Conservation (phyloP, 2,888 invertebrate species). For the Trachelus stipa region DNA sequence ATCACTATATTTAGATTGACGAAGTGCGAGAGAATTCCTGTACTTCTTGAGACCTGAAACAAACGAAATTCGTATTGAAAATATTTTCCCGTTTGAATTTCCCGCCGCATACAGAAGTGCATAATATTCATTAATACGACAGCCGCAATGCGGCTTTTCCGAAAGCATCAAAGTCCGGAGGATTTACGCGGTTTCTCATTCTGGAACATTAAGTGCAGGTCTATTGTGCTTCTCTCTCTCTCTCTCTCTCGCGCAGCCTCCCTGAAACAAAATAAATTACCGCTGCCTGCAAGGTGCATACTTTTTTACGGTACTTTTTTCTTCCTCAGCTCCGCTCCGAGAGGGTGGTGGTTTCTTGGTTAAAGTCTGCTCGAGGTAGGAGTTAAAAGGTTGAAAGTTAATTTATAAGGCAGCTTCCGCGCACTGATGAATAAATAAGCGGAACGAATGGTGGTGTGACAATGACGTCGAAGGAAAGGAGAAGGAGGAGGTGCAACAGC, state of each 20-base stretch:
- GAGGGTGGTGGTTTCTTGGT: background rate
- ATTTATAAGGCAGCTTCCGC: background rate
- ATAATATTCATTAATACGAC: background rate
- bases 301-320: background rate
- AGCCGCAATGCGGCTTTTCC: background rate
- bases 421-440: background rate
- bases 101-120: background rate
- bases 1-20: conserved; percentile 90
- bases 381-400: background rate
- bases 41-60: conserved; percentile 83
- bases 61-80: conserved; percentile 14
- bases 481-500: background rate
- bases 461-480: background rate
- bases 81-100: background rate
- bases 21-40: conserved; percentile 87
- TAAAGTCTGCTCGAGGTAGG: background rate
- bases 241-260: background rate
- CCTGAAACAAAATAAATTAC: background rate
- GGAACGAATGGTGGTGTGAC: background rate
- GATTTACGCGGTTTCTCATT: background rate
- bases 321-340: background rate
- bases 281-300: background rate
- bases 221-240: background rate
- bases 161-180: background rate
- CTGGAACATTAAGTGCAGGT: background rate